Evolutionary conservation across 2,797 vertebrate species (phyloP).

Genomic region (Cyclura pinguis): DNA sequence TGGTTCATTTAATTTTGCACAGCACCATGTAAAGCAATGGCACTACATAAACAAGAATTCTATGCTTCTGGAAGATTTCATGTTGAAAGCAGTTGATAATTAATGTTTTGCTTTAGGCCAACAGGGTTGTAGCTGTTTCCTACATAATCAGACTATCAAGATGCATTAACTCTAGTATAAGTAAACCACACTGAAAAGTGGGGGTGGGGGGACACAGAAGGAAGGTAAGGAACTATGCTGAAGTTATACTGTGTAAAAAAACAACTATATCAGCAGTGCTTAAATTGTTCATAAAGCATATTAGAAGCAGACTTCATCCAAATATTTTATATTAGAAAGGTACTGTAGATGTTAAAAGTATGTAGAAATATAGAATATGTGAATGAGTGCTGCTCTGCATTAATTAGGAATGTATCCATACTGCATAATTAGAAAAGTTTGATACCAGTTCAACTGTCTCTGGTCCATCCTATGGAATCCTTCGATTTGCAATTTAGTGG

Average conservation of each 20-base stretch:
- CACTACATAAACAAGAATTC: constrained; percentile 24
- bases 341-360: background rate
- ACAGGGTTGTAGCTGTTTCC: constrained; percentile 20
- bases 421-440: too few relatives aligned
- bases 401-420: too few relatives aligned
- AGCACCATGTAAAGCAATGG: constrained; percentile 14
- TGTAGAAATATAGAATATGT: background rate
- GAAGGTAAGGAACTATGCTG: background rate
- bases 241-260: background rate
- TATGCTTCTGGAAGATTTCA: constrained; percentile 21
- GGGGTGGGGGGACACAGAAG: background rate
- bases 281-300: constrained; percentile 3
- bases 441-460: too few relatives aligned
- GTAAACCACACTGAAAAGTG: accelerated
- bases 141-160: background rate
- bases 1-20: constrained; percentile 34
- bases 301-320: background rate
- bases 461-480: too few relatives aligned
- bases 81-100: constrained; percentile 40
- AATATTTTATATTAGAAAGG: background rate
- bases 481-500: too few relatives aligned
- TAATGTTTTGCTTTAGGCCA: constrained; percentile 49
- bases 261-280: background rate
- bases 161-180: constrained; percentile 14
- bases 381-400: background rate